phyloP scores from a whole-genome alignment of 2,888 invertebrate genomes.

The Cerceris ruficornis region DNA sequence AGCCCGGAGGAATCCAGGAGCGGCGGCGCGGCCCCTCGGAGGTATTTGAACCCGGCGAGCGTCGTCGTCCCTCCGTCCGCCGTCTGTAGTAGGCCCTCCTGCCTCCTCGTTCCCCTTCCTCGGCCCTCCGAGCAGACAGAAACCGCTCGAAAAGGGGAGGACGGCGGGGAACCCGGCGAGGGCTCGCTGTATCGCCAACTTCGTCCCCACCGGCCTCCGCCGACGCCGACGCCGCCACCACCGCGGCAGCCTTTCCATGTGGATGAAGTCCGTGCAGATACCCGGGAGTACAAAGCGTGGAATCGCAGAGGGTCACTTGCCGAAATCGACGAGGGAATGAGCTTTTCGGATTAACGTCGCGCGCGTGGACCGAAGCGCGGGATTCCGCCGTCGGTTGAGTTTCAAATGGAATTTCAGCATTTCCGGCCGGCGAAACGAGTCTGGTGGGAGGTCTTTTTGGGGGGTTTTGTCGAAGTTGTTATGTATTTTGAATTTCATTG shows the following conservation, averaged over 20 bases:
- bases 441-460: too few species aligned
- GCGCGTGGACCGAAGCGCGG: background rate
- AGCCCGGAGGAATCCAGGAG: conserved; percentile 62
- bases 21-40: conserved; percentile 63
- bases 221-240: too few species aligned
- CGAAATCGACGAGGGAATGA: conserved; percentile 16
- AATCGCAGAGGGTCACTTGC: conserved; percentile 8
- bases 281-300: conserved; percentile 28
- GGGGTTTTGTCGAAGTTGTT: too few species aligned
- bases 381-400: too few species aligned
- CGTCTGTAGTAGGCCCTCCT: conserved; percentile 54
- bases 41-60: conserved; percentile 72
- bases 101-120: conserved; percentile 37
- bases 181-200: conserved; percentile 50
- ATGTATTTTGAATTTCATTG: too few species aligned
- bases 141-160: conserved; percentile 53
- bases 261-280: conserved; percentile 48
- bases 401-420: too few species aligned
- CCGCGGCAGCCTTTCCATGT: conserved; percentile 32
- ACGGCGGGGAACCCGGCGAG: conserved; percentile 36
- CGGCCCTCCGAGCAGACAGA: conserved; percentile 34
- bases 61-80: conserved; percentile 53
- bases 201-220: conserved; percentile 26
- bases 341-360: conserved; percentile 24
- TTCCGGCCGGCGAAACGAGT: too few species aligned